Percentiles rank a stretch among this genome's conserved stretches.
Evolutionary conservation across 2,888 invertebrate species (phyloP).

Genomic region (Catocala nupta): DNA sequence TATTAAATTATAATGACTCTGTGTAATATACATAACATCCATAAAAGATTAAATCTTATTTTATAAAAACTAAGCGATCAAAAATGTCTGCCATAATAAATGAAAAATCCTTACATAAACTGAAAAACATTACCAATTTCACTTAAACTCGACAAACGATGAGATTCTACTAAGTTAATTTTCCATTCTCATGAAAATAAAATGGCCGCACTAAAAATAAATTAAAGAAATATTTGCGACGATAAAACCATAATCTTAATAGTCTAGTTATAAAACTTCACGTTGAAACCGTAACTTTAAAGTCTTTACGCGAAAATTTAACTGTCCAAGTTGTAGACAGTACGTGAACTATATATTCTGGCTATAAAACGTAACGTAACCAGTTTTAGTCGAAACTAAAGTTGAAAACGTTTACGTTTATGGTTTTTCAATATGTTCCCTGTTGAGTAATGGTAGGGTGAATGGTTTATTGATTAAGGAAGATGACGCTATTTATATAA

Average conservation of each 20-base stretch:
- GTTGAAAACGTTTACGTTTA: slow-evolving; percentile 9
- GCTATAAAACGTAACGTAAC: slow-evolving; percentile 17
- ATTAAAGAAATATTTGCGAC: slow-evolving; percentile 41
- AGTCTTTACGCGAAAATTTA: slow-evolving; percentile 54
- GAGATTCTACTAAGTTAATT: slow-evolving; percentile 6
- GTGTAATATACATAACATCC: no score
- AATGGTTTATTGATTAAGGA: no score
- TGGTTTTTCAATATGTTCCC: slow-evolving; percentile 2
- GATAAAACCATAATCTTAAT: slow-evolving; percentile 50
- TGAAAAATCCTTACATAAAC: background rate
- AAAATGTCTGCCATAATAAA: no score
- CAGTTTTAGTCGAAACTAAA: slow-evolving; percentile 15
- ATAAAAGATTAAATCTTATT: no score
- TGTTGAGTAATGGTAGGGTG: background rate
- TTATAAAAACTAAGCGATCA: no score
- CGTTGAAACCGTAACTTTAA: slow-evolving; percentile 45
- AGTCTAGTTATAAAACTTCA: slow-evolving; percentile 49
- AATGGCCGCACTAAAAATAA: slow-evolving; percentile 34
- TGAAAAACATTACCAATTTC: background rate
- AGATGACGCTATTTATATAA: no score
- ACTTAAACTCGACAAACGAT: no score
- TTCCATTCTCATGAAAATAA: slow-evolving; percentile 7
- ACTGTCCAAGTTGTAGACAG: slow-evolving; percentile 53
- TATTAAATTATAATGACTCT: no score
- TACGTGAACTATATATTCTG: slow-evolving; percentile 19